These are phyloP conservation scores for Varecia variegata DNA, from an alignment of 2,797 vertebrate species.

Conservation along the genomic window DNA sequence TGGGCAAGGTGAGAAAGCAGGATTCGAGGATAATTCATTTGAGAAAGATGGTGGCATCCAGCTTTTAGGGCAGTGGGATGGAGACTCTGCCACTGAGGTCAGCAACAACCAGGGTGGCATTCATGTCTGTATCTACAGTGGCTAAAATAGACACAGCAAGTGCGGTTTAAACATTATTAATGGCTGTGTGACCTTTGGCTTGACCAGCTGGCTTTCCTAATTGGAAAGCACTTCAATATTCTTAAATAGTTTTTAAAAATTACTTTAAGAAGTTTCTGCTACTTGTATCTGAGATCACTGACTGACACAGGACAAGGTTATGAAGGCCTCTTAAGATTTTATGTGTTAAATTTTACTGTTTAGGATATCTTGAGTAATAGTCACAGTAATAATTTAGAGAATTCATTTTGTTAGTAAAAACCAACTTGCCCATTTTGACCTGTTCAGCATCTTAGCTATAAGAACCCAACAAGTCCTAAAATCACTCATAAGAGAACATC, in stretches of 20 bases:
- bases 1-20: not conserved
- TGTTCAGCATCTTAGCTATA: not conserved
- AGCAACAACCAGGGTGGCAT: not conserved
- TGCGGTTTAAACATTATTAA: not conserved
- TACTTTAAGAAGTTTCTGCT: not conserved
- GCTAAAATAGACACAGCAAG: not conserved
- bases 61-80: not conserved
- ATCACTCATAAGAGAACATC: not conserved
- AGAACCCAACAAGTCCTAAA: not conserved
- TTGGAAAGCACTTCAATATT: not conserved
- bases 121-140: fast-evolving
- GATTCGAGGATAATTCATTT: not conserved
- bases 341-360: not conserved
- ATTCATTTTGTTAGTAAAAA: not conserved
- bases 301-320: not conserved
- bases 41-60: not conserved
- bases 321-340: not conserved
- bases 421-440: not conserved
- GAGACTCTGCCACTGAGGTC: not conserved
- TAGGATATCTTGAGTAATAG: not conserved
- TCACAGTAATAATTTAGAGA: not conserved
- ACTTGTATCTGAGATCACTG: not conserved
- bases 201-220: not conserved
- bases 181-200: not conserved
- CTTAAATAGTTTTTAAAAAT: not conserved